Evolutionary conservation across 2,797 vertebrate species (phyloP).

Genomic region (Malurus splendens): DNA sequence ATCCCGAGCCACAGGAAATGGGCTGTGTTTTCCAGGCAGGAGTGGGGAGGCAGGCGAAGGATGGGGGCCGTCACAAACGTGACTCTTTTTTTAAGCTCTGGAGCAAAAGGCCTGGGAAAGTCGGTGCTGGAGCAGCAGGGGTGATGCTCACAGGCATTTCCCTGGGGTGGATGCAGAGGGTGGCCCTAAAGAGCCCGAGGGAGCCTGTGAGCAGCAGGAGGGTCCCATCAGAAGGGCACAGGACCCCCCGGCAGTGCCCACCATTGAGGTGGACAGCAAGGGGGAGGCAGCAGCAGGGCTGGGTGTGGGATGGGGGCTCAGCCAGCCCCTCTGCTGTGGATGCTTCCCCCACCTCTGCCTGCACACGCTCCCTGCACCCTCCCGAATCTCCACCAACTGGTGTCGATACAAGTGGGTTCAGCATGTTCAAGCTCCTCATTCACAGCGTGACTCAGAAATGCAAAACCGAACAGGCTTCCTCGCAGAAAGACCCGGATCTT

Average conservation of each 20-base stretch:
- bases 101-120: conserved; percentile 26
- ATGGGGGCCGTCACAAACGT: neutral
- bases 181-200: neutral
- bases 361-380: rapidly evolving
- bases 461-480: neutral
- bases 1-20: neutral
- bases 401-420: neutral
- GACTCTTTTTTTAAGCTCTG: neutral
- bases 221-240: neutral
- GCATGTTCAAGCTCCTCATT: neutral
- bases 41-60: neutral
- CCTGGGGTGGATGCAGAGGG: neutral
- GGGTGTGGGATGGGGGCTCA: neutral
- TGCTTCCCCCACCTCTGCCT: neutral
- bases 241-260: neutral
- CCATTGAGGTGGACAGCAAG: neutral
- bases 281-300: neutral
- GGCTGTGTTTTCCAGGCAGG: neutral
- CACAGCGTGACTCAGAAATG: neutral
- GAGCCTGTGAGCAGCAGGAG: neutral
- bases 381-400: rapidly evolving
- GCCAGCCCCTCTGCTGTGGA: neutral
- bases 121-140: neutral
- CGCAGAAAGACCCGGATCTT: neutral
- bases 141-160: neutral